A percentile compares a stretch with the other conserved stretches of the same genome.
Evolutionary conservation across 1,140 invertebrate genomes (phyloP).

Genomic region (Halictus rubicundus): DNA sequence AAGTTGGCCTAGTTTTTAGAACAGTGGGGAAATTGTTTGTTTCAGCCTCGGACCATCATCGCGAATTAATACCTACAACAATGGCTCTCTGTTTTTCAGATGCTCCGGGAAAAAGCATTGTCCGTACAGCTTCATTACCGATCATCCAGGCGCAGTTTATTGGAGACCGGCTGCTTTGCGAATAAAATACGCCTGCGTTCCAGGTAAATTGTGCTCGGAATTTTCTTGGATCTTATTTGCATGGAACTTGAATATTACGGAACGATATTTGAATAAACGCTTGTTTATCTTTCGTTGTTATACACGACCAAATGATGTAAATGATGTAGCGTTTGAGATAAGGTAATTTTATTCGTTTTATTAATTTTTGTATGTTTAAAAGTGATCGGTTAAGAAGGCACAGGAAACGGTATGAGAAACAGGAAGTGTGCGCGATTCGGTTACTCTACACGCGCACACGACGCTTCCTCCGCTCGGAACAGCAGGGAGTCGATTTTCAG

Average conservation of each 20-base stretch:
- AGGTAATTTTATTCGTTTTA: too few species aligned
- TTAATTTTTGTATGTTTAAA: not conserved
- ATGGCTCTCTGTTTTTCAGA: conserved; percentile 53
- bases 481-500: conserved; percentile 21
- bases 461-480: not conserved
- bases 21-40: too few species aligned
- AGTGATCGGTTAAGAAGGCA: not conserved
- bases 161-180: conserved; percentile 75
- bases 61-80: not conserved
- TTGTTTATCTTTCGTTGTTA: too few species aligned
- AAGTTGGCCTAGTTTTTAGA: too few species aligned
- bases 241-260: not conserved
- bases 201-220: conserved; percentile 65
- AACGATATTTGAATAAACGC: too few species aligned
- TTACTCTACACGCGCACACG: not conserved
- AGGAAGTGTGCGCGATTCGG: not conserved
- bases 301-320: too few species aligned
- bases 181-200: conserved; percentile 77
- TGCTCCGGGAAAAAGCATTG: conserved; percentile 78
- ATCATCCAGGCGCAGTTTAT: conserved; percentile 69
- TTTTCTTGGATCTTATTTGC: not conserved
- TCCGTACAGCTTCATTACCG: conserved; percentile 69
- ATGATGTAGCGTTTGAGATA: too few species aligned
- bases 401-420: not conserved
- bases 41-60: too few species aligned